A percentile compares a stretch with the other conserved stretches of the same genome.
Evolutionary conservation across 2,888 invertebrate species (phyloP).

Genomic region (Glyphotaelius pellucidus): DNA sequence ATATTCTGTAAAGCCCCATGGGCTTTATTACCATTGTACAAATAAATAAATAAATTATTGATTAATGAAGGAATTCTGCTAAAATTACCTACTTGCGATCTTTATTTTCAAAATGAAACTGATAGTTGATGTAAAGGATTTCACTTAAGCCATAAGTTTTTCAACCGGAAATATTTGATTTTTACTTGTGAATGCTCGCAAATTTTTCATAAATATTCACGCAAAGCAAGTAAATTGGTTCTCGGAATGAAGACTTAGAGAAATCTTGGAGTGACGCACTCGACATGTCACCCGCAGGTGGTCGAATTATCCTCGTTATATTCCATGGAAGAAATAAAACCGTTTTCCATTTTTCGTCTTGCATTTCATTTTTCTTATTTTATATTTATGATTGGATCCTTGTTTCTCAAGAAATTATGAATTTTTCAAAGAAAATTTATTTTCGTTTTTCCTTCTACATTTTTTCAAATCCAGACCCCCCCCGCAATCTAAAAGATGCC

Average conservation of each 20-base stretch:
- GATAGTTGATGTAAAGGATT: too few relatives aligned
- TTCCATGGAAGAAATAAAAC: background rate
- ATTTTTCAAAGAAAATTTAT: too few relatives aligned
- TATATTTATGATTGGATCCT: background rate
- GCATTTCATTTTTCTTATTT: background rate
- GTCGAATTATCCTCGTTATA: background rate
- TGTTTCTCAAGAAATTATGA: background rate
- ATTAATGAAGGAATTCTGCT: too few relatives aligned
- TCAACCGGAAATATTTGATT: background rate
- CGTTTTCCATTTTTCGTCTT: background rate
- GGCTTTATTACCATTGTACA: too few relatives aligned
- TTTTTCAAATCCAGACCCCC: background rate
- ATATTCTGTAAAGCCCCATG: too few relatives aligned
- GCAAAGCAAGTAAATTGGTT: background rate
- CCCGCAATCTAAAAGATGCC: background rate
- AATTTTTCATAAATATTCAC: background rate
- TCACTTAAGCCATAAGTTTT: background rate
- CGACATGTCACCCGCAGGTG: background rate
- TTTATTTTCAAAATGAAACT: too few relatives aligned
- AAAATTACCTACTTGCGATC: too few relatives aligned
- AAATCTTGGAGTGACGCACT: background rate
- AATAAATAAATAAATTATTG: too few relatives aligned
- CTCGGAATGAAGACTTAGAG: background rate
- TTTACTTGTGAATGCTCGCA: background rate
- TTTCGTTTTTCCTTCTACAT: background rate